Evolutionary conservation across 2,888 invertebrate genomes (phyloP), one percentile per base, ranked within the genome.

Genomic region (Heliconius hortense): DNA sequence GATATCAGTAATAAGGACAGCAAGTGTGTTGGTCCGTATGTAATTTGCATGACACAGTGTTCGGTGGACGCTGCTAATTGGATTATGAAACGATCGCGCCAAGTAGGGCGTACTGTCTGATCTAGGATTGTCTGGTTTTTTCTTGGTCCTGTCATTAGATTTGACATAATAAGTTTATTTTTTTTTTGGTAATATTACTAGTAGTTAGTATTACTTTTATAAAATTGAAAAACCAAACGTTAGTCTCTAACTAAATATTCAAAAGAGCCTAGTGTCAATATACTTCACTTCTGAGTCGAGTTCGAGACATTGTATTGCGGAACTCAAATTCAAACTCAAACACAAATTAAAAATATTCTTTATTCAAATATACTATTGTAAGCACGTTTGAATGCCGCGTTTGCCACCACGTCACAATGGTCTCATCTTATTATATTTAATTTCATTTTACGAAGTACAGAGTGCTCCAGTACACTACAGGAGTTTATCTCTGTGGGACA

Each of bases 41-140:
- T 77, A 77, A 77, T 79, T 77, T 77, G 74, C 75, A 79, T 73
- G 81, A 83, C 85, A 85, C 75, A 73, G 72, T 73, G 71, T 73
- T 77, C 64, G 82, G 83, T 77, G 76, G 76, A 73, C 75, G 76
- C 63, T 75, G 60, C 75, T 90, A 88, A 90, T 90, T 88, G 89
- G 90, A 90, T 91, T 90, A 90, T 82, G 85, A 86, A 89, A 88
- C 85, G 79, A 82, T 84, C 81, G 77, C 79, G 82, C 79, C 83
- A 87, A 90, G 80, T 88, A 85, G 88, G 84, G 89, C 90, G 86
- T 88, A 83, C 83, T 86, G 90, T 89, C 89, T 90, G 84, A 81
- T 70, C 76, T 64, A 26, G 74, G 74, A 63, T 73, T 72, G 67
- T 76, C 71, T 70, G 53, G 75, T 78, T 76, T 76, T 79, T 78